Evolutionary conservation across 2,797 vertebrate species (phyloP), one percentile per base, ranked within the genome.

Genomic region (Rachycentron canadum): DNA sequence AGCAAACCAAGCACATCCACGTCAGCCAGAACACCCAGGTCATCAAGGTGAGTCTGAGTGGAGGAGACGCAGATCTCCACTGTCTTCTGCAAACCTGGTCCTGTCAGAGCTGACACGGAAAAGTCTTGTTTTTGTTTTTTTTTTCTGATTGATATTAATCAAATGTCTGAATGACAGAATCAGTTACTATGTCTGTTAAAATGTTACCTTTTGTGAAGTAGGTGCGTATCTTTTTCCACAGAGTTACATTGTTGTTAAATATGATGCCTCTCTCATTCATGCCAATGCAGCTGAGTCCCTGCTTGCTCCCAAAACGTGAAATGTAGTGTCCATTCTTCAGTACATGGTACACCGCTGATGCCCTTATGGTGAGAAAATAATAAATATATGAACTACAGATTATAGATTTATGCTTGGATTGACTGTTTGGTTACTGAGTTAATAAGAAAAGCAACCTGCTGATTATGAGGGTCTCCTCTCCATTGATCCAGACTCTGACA

Each of bases 251-350:
- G 74, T 95, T 99, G 84, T 99, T 99, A 50, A 99, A 99, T 76
- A 99, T 98, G 86, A 99, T 95, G 16, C 97, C 98, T 0, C 95
- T 96, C 87, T 97, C 97, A 0, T 98, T 91, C 98, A 99, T 99
- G 73, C 97, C 97, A 0, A 99, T 88, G 82, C 96, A 97, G 84
- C 96, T 95, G 16, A 99, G 86, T 0, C 97, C 98, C 10, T 82
- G 91, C 56, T 95, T 96, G 87, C 97, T 99, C 30, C 97, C 97
- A 21, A 99, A 99, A 0, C 97, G 93, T 7, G 95, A 96, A 28
- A 83, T 93, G 12, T 99, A 99, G 6, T 96, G 93, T 62, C 81
- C 90, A 0, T 96, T 95, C 87, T 95, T 98, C 93, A 99, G 94
- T 0, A 99, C 91, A 0, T 99, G 97, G 81, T 94, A 94, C 76